Percentiles rank a stretch among this genome's conserved stretches.
These are phyloP conservation scores for Plagiodera versicolora DNA, from an alignment of 2,888 invertebrate genomes.

Conservation along the genomic window DNA sequence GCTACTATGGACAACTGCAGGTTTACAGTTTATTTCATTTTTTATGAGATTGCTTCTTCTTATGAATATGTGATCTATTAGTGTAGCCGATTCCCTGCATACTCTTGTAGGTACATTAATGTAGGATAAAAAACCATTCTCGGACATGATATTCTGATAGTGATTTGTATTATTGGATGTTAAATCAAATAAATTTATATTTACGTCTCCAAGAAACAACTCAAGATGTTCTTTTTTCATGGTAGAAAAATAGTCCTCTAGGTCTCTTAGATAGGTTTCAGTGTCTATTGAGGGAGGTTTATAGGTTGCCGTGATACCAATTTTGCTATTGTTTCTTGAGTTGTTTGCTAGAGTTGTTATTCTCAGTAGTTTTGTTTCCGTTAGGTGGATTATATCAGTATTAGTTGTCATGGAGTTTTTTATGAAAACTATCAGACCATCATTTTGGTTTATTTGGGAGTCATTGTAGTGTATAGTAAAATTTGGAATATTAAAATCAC, in stretches of 20 bases:
- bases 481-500: not conserved
- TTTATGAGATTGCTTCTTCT: not conserved
- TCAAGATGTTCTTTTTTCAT: not conserved
- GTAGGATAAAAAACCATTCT: not conserved
- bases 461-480: not conserved
- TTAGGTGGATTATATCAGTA: not conserved
- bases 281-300: not conserved
- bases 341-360: not conserved
- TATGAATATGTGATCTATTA: not conserved
- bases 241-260: not conserved
- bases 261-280: not conserved
- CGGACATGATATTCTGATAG: not conserved
- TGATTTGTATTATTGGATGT: not conserved
- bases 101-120: not conserved
- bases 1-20: not conserved
- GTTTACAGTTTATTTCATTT: not conserved
- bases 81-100: not conserved
- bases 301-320: slow-evolving; percentile 2
- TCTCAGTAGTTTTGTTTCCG: not conserved
- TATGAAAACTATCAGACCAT: not conserved
- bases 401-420: not conserved
- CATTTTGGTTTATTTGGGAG: not conserved
- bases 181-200: slow-evolving; percentile 2
- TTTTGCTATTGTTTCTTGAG: not conserved
- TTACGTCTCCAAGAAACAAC: not conserved